phyloP scores from a whole-genome alignment of 2,113 vertebrate genomes.

The Tragelaphus strepsiceros region DNA sequence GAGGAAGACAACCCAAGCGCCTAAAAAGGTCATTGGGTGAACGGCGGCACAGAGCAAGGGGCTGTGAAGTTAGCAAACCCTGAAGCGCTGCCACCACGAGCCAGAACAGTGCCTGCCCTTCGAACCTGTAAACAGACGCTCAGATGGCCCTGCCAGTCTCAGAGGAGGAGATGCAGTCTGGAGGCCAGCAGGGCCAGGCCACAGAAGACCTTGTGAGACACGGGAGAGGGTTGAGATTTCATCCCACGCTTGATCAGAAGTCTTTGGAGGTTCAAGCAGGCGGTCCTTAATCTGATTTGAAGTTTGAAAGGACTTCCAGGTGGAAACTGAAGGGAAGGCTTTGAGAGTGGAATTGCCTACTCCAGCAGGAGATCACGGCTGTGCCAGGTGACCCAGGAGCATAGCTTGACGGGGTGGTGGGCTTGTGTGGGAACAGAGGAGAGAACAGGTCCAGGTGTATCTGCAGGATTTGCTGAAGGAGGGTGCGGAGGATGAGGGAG shows the following conservation, averaged over 20 bases:
- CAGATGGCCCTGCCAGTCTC: not conserved
- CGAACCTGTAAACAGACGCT: accelerated
- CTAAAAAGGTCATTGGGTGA: not conserved
- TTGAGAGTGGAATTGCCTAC: not conserved
- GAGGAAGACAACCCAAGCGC: not conserved
- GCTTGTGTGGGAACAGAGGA: too few relatives aligned
- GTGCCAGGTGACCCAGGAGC: not conserved
- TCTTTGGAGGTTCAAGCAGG: not conserved
- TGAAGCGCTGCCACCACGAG: accelerated
- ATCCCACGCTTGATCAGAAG: accelerated
- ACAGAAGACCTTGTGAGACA: not conserved
- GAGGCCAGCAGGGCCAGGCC: not conserved
- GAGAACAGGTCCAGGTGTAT: accelerated
- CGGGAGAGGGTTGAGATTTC: not conserved
- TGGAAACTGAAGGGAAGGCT: not conserved
- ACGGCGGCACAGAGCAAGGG: accelerated
- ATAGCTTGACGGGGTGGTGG: too few relatives aligned
- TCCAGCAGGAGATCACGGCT: accelerated
- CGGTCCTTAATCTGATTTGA: not conserved
- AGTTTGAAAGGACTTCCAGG: not conserved
- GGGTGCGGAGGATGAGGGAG: not conserved
- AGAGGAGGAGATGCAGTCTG: accelerated
- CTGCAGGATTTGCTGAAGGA: not conserved
- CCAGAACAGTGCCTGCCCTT: not conserved
- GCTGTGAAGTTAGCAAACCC: not conserved